These are phyloP conservation scores for Notospermus geniculatus DNA, from an alignment of 1,140 invertebrate genomes.

Conservation along the genomic window DNA sequence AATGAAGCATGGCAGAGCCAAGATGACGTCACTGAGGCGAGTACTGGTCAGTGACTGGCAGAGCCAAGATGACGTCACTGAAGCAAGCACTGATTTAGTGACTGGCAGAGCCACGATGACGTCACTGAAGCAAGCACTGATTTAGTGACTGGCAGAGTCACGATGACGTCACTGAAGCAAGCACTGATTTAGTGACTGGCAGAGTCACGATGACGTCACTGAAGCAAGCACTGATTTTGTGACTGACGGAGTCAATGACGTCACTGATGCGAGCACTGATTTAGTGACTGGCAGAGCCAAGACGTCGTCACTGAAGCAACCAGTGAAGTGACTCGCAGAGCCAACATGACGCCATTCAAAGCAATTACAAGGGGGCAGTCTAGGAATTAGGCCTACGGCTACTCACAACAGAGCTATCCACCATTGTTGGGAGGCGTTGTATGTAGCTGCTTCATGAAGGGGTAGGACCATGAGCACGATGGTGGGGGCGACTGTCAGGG, in stretches of 20 bases:
- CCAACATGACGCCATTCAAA: too few relatives aligned
- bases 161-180: too few relatives aligned
- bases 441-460: constrained; percentile 73
- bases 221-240: not conserved
- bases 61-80: not conserved
- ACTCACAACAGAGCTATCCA: constrained; percentile 72
- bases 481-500: constrained; percentile 76
- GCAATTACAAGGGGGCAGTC: not conserved
- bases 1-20: not conserved
- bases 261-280: not conserved
- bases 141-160: not conserved
- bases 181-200: too few relatives aligned
- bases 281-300: not conserved
- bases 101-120: not conserved
- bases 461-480: constrained; percentile 77
- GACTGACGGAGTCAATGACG: not conserved
- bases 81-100: not conserved
- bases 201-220: not conserved
- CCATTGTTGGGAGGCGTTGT: constrained; percentile 76
- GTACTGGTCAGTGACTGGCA: not conserved
- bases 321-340: not conserved
- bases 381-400: not conserved
- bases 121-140: not conserved
- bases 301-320: not conserved
- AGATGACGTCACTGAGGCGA: not conserved